A percentile compares a stretch with the other conserved stretches of the same genome.
These are phyloP conservation scores for Phalangium opilio DNA, from an alignment of 2,888 invertebrate species.

Conservation along the genomic window DNA sequence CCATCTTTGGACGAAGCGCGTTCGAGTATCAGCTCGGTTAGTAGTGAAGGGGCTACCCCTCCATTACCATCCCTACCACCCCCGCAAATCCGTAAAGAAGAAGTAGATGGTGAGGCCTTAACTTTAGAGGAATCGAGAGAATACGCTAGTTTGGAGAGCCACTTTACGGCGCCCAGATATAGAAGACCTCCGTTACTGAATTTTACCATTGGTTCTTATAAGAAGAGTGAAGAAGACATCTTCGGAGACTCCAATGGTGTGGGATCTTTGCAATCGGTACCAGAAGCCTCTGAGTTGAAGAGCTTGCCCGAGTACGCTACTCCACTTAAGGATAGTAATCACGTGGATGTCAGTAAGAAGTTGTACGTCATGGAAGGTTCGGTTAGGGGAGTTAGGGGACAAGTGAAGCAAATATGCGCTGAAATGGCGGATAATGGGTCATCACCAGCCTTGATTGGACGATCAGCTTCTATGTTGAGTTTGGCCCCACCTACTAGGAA, in stretches of 20 bases:
- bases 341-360: background rate
- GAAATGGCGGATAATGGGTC: background rate
- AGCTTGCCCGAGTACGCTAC: background rate
- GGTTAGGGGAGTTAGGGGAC: conserved; percentile 5
- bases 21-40: too few relatives aligned
- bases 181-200: background rate
- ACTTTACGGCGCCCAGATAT: background rate
- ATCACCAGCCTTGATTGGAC: conserved; percentile 1
- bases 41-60: background rate
- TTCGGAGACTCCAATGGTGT: background rate
- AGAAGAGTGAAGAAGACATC: background rate
- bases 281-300: background rate
- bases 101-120: too few relatives aligned
- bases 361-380: conserved; percentile 6
- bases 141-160: background rate
- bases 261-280: background rate
- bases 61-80: conserved; percentile 12
- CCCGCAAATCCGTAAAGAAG: background rate
- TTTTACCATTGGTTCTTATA: background rate
- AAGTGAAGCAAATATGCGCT: conserved; percentile 1
- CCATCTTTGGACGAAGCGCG: too few relatives aligned
- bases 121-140: too few relatives aligned
- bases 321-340: background rate
- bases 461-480: conserved; percentile 11
- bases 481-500: background rate